Base-by-base conservation (phyloP, 2,888 invertebrate species). In the Seira sanloemensis region DNA sequence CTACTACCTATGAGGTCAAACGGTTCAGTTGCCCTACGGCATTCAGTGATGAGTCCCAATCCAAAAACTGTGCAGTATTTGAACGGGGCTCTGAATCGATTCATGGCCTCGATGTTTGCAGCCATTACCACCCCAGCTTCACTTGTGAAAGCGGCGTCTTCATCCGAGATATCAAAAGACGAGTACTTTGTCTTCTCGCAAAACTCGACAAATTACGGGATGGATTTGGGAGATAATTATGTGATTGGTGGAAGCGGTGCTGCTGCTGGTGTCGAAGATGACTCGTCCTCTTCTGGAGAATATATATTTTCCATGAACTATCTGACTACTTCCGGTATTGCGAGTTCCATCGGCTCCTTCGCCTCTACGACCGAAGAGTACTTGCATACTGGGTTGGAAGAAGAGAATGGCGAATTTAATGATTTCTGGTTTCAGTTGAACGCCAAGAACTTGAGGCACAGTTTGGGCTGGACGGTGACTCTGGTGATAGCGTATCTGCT, bases 401-500 rank as follows among this genome's bases (percentile, higher is more conserved):
- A 23, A 7, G 23, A 9, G 4, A 2, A 1, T 21, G 66, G 19
- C 9, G 66, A 66, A 4, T 19, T n/a, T 12, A 12, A 2, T 7
- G 65, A 27, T 18, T 65, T 65, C 23, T 65, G 65, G 74, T 21
- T 21, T 65, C 37, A 25, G 18, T 18, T 23, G 58, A 78, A 76
- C 9, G 77, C 65, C 24, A 66, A 21, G 18, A 79, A 78, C 26
- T 77, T 88, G 0, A 88, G 91, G 2, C 91, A 91, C 80, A 89
- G 90, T 2, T 26, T 90, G 0, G 78, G 86, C 24, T 87, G 90
- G 86, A 90, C 91, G 0, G 76, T 90, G 0, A 76, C 90, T n/a
- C 90, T 90, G 78, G 89, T 90, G 71, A 75, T 90, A 7, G 91
- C 91, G 1, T 91, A 91, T 84, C 86, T 88, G 1, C 26, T 90